Conservation (phyloP, 2,113 vertebrate species). For the Tor tambroides region DNA sequence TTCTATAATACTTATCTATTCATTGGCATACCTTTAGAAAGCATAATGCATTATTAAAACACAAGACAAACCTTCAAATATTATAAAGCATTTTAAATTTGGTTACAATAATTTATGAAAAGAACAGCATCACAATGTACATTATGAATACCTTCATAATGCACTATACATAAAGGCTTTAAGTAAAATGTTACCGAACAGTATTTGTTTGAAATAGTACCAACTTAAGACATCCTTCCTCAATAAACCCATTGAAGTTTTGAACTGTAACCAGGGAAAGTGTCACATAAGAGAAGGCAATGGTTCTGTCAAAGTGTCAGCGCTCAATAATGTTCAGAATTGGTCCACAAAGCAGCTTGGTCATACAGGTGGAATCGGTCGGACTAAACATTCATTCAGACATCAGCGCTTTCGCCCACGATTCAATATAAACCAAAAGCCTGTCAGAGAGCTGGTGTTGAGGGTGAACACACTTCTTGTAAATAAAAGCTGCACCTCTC, state of each 20-base stretch:
- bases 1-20: not conserved
- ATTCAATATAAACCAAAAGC: not conserved
- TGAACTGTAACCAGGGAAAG: not conserved
- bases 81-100: not conserved
- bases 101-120: not conserved
- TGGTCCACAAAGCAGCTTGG: not conserved
- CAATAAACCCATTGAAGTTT: not conserved
- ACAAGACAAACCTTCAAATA: not conserved
- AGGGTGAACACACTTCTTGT: not conserved
- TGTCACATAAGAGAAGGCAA: not conserved
- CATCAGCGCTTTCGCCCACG: not conserved
- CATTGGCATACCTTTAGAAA: not conserved
- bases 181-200: not conserved
- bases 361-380: not conserved
- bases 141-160: too few species aligned
- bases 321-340: not conserved
- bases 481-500: constrained; percentile 5
- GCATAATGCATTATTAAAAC: not conserved
- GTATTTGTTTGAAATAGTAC: not conserved
- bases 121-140: not conserved
- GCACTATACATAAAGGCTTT: too few species aligned
- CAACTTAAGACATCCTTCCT: not conserved
- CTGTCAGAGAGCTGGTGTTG: not conserved
- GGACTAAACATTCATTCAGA: not conserved
- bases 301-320: not conserved